These are phyloP conservation scores for Gavialis gangeticus DNA, from an alignment of 2,113 vertebrate species.

Conservation along the genomic window DNA sequence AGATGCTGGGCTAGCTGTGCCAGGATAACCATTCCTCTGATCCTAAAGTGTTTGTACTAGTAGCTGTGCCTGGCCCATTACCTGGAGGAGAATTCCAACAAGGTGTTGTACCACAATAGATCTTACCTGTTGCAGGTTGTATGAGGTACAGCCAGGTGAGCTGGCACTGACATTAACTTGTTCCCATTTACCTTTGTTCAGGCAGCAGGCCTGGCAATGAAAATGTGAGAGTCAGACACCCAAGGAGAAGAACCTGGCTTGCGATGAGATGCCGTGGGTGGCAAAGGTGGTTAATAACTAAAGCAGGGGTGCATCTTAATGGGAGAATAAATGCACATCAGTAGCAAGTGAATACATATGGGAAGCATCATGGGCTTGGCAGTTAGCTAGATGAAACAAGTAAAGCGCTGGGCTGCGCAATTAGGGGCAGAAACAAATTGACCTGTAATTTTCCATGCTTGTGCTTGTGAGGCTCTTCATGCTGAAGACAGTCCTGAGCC, in stretches of 20 bases:
- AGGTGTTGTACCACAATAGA: fast-evolving
- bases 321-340: background rate
- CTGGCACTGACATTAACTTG: background rate
- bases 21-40: background rate
- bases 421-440: slow-evolving; percentile 26
- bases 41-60: background rate
- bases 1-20: background rate
- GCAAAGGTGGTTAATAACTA: background rate
- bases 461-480: slow-evolving; percentile 60
- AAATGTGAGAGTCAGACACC: fast-evolving
- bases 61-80: background rate
- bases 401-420: background rate
- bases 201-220: background rate
- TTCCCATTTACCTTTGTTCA: slow-evolving; percentile 1
- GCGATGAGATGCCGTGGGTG: background rate
- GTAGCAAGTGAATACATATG: background rate
- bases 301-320: background rate
- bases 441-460: slow-evolving; percentile 45
- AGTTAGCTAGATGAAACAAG: background rate
- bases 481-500: slow-evolving; percentile 22
- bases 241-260: background rate
- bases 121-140: background rate
- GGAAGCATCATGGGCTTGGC: background rate
- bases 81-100: slow-evolving; percentile 9
- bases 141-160: background rate